phyloP scores from a whole-genome alignment of 2,113 vertebrate genomes.

The Diphyllodes magnificus region DNA sequence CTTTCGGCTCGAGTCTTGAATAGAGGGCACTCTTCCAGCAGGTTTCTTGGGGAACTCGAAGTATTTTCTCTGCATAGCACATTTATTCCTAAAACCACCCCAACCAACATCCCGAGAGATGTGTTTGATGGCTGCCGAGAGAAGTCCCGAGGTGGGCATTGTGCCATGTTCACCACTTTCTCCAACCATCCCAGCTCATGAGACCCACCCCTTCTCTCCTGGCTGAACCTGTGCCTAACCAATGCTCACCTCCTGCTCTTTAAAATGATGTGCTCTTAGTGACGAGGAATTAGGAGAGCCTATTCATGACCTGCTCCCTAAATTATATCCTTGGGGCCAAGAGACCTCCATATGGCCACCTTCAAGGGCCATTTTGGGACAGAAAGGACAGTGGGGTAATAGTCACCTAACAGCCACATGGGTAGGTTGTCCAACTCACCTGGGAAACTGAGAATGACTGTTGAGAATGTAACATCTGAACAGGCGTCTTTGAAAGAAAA shows the following conservation, averaged over 20 bases:
- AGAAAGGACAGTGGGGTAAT: not conserved
- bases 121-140: not conserved
- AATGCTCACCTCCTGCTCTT: not conserved
- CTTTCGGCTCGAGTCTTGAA: not conserved
- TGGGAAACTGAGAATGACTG: not conserved
- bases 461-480: not conserved
- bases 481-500: not conserved
- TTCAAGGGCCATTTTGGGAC: not conserved
- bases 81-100: not conserved
- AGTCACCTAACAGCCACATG: not conserved
- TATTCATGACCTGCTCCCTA: not conserved
- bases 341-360: not conserved
- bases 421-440: not conserved
- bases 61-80: not conserved
- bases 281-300: not conserved
- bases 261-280: not conserved
- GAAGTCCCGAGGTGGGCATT: not conserved
- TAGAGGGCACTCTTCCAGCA: not conserved
- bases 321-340: not conserved
- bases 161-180: not conserved
- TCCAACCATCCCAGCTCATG: not conserved
- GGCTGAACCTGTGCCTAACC: not conserved
- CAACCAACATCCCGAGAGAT: not conserved
- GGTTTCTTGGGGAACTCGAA: not conserved
- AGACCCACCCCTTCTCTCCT: not conserved